phyloP scores from a whole-genome alignment of 2,797 vertebrate species.

The Acipenser ruthenus region DNA sequence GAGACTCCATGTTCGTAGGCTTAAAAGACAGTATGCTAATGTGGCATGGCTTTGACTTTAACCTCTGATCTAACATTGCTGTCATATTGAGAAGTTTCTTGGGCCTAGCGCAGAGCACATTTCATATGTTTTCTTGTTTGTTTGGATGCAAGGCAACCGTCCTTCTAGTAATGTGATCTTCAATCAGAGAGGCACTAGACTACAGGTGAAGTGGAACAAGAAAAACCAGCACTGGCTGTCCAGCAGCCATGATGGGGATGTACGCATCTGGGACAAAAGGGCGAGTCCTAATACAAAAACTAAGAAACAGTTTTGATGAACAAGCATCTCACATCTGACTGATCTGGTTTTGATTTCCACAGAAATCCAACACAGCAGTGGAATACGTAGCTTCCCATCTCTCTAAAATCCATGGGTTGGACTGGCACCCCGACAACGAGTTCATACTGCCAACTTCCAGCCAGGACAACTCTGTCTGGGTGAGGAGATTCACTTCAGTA shows the following conservation, averaged over 20 bases:
- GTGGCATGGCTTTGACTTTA: too few relatives aligned
- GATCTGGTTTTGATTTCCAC: constrained; percentile 27
- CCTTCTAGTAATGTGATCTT: too few relatives aligned
- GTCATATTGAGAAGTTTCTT: too few relatives aligned
- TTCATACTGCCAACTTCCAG: constrained; percentile 87
- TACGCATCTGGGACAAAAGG: constrained; percentile 93
- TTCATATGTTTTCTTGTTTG: too few relatives aligned
- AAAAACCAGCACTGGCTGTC: constrained; percentile 81
- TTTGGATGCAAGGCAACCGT: too few relatives aligned
- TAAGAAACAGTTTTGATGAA: background rate
- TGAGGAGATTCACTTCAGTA: constrained; percentile 33
- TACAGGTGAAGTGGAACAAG: constrained; percentile 87
- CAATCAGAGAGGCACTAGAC: too few relatives aligned
- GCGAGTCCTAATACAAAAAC: constrained; percentile 50
- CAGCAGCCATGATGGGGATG: constrained; percentile 91
- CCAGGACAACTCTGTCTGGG: constrained; percentile 95
- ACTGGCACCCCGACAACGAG: constrained; percentile 96
- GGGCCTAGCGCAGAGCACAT: too few relatives aligned
- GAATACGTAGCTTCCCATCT: constrained; percentile 94
- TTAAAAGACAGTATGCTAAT: too few relatives aligned
- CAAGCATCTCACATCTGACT: background rate
- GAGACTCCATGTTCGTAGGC: too few relatives aligned
- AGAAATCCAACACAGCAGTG: constrained; percentile 90
- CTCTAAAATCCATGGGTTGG: constrained; percentile 92
- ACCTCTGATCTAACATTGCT: too few relatives aligned